Conservation (phyloP, 2,888 invertebrate genomes). For the Endomychus coccineus region DNA sequence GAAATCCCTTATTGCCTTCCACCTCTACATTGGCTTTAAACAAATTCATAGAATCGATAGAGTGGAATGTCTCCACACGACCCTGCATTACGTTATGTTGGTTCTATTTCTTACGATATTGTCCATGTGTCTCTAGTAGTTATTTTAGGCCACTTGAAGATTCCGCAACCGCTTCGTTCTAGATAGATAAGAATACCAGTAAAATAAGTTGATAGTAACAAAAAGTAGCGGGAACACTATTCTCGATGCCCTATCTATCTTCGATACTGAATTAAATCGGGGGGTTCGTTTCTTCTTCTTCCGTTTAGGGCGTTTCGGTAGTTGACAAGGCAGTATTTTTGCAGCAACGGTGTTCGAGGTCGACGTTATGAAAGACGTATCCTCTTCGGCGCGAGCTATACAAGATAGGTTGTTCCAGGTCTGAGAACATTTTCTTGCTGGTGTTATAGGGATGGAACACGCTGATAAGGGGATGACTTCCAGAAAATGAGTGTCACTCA, state of each 20-base stretch:
- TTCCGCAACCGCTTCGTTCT: constrained; percentile 50
- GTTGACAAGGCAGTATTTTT: constrained; percentile 27
- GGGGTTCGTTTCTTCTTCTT: constrained; percentile 48
- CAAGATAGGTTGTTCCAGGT: constrained; percentile 40
- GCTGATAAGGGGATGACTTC: constrained; percentile 60
- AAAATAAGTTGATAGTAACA: constrained; percentile 66
- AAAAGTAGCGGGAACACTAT: constrained; percentile 71
- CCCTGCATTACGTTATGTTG: too few relatives aligned
- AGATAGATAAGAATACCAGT: constrained; percentile 69
- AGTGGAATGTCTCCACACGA: too few relatives aligned
- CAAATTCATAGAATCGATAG: too few relatives aligned
- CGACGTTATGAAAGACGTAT: not conserved
- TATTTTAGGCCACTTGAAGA: too few relatives aligned
- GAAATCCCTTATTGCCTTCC: too few relatives aligned
- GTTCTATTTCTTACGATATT: too few relatives aligned
- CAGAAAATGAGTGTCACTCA: constrained; percentile 39
- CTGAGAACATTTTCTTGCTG: constrained; percentile 28
- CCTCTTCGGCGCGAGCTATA: constrained; percentile 27
- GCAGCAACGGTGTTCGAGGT: not conserved
- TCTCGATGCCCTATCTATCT: constrained; percentile 68
- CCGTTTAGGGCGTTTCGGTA: constrained; percentile 23
- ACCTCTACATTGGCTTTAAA: too few relatives aligned
- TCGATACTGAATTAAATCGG: constrained; percentile 71
- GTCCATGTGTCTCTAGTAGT: too few relatives aligned
- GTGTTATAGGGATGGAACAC: constrained; percentile 47